Base-by-base conservation (phyloP, 2,113 vertebrate species). In the Nannospalax galili region DNA sequence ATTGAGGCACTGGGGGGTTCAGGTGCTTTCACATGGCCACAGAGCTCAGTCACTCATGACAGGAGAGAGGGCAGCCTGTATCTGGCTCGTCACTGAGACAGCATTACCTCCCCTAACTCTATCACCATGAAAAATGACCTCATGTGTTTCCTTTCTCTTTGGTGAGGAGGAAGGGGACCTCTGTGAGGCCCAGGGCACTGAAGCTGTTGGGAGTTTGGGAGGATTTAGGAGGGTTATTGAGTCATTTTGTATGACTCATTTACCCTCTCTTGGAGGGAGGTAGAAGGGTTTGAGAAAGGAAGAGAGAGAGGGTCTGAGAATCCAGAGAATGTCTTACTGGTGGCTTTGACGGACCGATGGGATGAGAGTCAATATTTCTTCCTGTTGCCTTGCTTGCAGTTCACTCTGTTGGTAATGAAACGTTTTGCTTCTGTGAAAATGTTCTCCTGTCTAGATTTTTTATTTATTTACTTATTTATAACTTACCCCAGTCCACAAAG, bases 381-480 rank as follows among this genome's bases (percentile, higher is more conserved):
- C 80, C 75, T 93, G 95, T 90, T 92, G 81, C 73, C 56, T 90
- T 24, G 30, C 67, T 96, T 93, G 35, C 65, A 84, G 5, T 56
- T 64, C 84, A 52, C n/a, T 85, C n/a, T 87, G 10, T 91, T 93
- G 72, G 74, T 94, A 96, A 93, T 95, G 89, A 97, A 97, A 88
- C 88, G 90, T 67, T 95, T 95, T 94, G 75, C 93, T 95, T 96
- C 17, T 28, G 91, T 97, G 92, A 94, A 94, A 95, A 91, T 94
- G 37, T 78, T 89, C 84, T 90, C 15, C 88, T 56, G 65, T 89
- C 85, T 35, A 81, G 87, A 91, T 80, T 94, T 94, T 95, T 95
- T 97, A 91, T 96, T 92, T 91, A 74, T 45, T 87, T 90, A 62
- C 81, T 95, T 97, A 95, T 96, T 96, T 96, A 96, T 96, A 95